phyloP scores from a whole-genome alignment of 2,797 vertebrate species.

The Potorous gilbertii region DNA sequence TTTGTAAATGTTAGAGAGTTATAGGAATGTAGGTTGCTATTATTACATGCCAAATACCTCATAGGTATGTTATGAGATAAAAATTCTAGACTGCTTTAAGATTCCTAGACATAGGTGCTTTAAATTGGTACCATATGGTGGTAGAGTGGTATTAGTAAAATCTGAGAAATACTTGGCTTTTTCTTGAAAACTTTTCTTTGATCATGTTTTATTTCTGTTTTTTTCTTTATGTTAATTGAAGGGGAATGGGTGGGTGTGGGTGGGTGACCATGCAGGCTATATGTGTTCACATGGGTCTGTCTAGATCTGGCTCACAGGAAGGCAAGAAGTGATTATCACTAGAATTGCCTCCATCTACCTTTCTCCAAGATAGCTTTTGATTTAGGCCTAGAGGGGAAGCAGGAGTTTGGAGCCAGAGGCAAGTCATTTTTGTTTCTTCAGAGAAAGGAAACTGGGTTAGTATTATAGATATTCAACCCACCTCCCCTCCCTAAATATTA shows the following conservation, averaged over 20 bases:
- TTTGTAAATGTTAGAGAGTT: neutral
- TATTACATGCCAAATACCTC: neutral
- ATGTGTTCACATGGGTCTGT: neutral
- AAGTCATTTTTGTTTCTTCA: neutral
- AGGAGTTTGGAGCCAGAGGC: neutral
- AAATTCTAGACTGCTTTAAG: neutral
- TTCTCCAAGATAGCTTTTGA: neutral
- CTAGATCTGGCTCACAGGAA: neutral
- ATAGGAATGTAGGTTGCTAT: neutral
- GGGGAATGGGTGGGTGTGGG: neutral
- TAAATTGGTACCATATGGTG: neutral
- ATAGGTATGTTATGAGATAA: constrained; percentile 5
- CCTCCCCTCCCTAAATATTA: neutral
- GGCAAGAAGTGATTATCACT: neutral
- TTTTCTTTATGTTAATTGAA: neutral
- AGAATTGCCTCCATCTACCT: neutral
- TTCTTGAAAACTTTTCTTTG: neutral
- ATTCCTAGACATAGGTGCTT: neutral
- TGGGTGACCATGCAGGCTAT: neutral
- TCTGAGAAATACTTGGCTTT: neutral
- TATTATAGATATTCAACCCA: neutral
- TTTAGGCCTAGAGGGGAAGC: neutral
- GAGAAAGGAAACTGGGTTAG: neutral
- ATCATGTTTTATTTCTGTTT: neutral
- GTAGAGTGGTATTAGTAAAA: neutral